Evolutionary conservation across 2,888 invertebrate genomes (phyloP).

Genomic region (Tetanocera ferruginea): DNA sequence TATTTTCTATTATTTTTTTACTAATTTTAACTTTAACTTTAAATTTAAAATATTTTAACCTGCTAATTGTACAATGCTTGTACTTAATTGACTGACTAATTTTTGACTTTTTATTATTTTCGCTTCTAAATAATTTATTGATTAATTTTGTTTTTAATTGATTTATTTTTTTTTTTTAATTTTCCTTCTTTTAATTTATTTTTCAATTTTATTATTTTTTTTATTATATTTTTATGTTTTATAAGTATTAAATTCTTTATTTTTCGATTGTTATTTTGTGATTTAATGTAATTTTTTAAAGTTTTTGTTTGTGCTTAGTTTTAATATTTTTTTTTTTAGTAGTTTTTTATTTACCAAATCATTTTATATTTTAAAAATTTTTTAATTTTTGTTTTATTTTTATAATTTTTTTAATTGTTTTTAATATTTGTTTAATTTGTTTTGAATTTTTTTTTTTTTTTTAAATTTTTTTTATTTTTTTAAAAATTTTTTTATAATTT

Average conservation of each 20-base stretch:
- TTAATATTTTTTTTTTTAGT: constrained; percentile 17
- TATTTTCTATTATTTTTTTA: not conserved
- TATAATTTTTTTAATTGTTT: not conserved
- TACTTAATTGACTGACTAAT: not conserved
- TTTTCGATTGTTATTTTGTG: not conserved
- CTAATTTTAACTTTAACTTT: constrained; percentile 33
- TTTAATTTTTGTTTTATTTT: not conserved
- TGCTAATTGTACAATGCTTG: constrained; percentile 23
- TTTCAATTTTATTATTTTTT: not conserved
- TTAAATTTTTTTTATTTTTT: not conserved
- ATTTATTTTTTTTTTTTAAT: not conserved
- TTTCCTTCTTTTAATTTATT: not conserved
- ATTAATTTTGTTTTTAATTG: constrained; percentile 16
- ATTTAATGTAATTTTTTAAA: not conserved
- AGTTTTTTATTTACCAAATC: not conserved
- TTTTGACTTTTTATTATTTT: constrained; percentile 20
- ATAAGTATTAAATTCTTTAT: not conserved
- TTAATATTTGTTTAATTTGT: not conserved
- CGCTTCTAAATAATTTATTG: constrained; percentile 20
- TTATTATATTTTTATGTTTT: not conserved
- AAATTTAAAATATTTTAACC: constrained; percentile 35
- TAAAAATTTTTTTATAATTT: not conserved
- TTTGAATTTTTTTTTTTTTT: not conserved
- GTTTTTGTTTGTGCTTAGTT: not conserved
- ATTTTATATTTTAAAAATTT: not conserved